phyloP scores from a whole-genome alignment of 2,797 vertebrate genomes.

The Rhinella marina region DNA sequence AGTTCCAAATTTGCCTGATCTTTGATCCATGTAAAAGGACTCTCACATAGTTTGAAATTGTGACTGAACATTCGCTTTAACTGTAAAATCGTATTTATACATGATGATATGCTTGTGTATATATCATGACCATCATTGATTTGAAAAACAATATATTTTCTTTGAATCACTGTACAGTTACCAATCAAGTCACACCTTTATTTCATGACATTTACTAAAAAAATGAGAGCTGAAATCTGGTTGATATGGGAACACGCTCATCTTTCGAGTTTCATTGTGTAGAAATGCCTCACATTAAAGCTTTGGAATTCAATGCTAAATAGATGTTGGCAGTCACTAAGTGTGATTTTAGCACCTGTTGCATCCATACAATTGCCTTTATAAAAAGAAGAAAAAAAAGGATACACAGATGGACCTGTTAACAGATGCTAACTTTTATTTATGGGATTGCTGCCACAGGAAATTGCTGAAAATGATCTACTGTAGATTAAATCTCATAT shows the following conservation, averaged over 20 bases:
- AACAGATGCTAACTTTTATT: background rate
- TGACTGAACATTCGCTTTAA: background rate
- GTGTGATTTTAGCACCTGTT: background rate
- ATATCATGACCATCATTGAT: background rate
- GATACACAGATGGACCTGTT: background rate
- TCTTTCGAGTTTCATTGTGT: background rate
- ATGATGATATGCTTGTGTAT: background rate
- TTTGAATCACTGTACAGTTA: background rate
- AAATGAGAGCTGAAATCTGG: background rate
- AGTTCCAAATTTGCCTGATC: no score
- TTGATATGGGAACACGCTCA: background rate
- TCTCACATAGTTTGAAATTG: no score
- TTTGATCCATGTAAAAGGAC: no score
- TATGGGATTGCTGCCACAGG: background rate
- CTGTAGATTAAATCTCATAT: background rate
- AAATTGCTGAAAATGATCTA: background rate
- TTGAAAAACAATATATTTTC: background rate
- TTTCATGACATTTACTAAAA: background rate
- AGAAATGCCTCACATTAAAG: background rate
- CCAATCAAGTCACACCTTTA: background rate
- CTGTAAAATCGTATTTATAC: background rate
- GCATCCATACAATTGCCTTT: background rate
- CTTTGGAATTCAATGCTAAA: background rate
- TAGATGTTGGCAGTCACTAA: background rate
- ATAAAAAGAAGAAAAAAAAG: background rate